Base-by-base conservation (phyloP, 2,797 vertebrate species). In the Hybognathus amarus region DNA sequence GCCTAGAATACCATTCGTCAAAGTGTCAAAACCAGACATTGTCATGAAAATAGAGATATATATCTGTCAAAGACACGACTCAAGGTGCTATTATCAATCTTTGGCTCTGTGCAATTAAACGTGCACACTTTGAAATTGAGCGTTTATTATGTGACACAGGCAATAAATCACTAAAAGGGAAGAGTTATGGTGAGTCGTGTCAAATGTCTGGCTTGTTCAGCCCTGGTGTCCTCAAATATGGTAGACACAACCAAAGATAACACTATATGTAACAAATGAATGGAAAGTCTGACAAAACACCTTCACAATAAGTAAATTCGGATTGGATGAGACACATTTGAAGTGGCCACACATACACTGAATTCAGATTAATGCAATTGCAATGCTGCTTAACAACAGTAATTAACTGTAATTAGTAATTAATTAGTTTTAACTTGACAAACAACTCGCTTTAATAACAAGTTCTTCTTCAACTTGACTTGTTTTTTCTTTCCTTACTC, bases 1-100 rank as follows among this genome's bases (percentile, higher is more conserved):
- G 61, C 56, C 45, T 50, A 20, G 76, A 77, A 83, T 85, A 71
- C 30, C 50, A 86, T 80, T 79, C 47, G 77, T 76, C 80, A 80
- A 70, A 45, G 54, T 76, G 81, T 87, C 80, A 81, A 76, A 76
- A 74, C 56, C 70, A 85, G 87, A 83, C 83, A 75, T 36, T 75
- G 79, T 83, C 61, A 56, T 75, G 54, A 80, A 84, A 83, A 77
- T 24, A 63, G 52, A 85, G 27, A 78, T 73, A 54, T 77, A 70
- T 69, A 66, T 77, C 30, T 80, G 75, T 78, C 68, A 85, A 18
- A 82, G 68, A 82, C 52, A 79, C 38, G 47, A 71, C 76, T n/a
- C 38, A 74, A 42, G 76, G 40, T 63, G 56, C 56, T 86, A 45
- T 69, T 63, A 82, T 86, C 54, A 79, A 52, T 56, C 75, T 73